Evolutionary conservation across 1,140 invertebrate species (phyloP).

Genomic region (Caenorhabditis brenneri): DNA sequence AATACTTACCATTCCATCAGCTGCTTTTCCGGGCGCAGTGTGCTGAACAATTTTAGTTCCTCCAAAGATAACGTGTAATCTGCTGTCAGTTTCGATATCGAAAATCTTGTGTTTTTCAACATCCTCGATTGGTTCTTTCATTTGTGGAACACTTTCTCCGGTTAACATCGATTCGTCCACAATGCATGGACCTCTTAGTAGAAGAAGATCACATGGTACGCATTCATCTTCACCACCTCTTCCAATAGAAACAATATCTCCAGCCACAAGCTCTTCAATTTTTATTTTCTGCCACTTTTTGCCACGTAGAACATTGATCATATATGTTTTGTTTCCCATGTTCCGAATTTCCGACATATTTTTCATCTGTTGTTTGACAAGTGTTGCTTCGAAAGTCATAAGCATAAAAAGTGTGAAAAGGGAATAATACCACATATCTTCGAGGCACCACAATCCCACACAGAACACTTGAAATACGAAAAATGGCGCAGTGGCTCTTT

Average conservation of each 20-base stretch:
- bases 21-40: constrained; percentile 77
- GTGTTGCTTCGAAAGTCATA: constrained; percentile 93
- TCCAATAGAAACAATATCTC: constrained; percentile 92
- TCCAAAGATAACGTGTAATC: constrained; percentile 91
- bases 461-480: constrained; percentile 94
- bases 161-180: constrained; percentile 98
- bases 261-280: constrained; percentile 87
- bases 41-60: constrained; percentile 97
- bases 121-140: constrained; percentile 94
- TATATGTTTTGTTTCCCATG: constrained; percentile 97
- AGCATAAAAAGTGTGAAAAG: constrained; percentile 97
- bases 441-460: constrained; percentile 95
- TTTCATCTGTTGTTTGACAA: constrained; percentile 94
- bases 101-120: constrained; percentile 76
- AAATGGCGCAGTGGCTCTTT: constrained; percentile 96
- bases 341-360: constrained; percentile 99
- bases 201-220: constrained; percentile 93
- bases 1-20: constrained; percentile 46
- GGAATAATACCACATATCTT: constrained; percentile 83
- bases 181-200: constrained; percentile 91
- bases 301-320: constrained; percentile 86
- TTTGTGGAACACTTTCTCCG: constrained; percentile 94
- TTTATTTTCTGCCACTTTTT: constrained; percentile 87
- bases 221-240: constrained; percentile 86
- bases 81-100: constrained; percentile 86